Conservation (phyloP, 30 jellyfish, hydroid and myxozoan species). For the Turritopsis rubra region DNA sequence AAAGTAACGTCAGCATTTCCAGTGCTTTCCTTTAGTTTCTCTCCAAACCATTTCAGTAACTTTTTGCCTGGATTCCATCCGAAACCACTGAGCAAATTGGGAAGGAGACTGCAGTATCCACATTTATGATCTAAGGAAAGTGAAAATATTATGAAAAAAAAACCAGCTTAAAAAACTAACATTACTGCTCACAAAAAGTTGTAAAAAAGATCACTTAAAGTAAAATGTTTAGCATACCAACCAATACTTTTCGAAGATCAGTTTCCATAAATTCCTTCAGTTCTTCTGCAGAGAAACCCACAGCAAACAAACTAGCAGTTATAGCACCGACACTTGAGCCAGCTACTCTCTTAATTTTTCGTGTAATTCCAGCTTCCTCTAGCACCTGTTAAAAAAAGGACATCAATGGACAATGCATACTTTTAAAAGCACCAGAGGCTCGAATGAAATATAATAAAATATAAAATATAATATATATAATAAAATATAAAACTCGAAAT, state of each 20-base stretch:
- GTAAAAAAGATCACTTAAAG: neutral
- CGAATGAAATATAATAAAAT: too few species aligned
- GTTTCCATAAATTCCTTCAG: slow-evolving; percentile 69
- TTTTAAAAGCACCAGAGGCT: too few species aligned
- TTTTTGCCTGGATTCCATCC: slow-evolving; percentile 99
- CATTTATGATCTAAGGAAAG: slow-evolving; percentile 73
- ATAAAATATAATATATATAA: too few species aligned
- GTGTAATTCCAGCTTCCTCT: slow-evolving; percentile 91
- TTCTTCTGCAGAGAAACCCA: slow-evolving; percentile 84
- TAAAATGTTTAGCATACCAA: slow-evolving; percentile 53
- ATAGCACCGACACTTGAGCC: slow-evolving; percentile 99
- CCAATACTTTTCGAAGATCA: slow-evolving; percentile 73
- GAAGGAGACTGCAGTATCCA: slow-evolving; percentile 90
- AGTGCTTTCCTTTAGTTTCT: slow-evolving; percentile 78
- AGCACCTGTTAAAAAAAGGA: slow-evolving; percentile 56
- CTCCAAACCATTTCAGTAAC: slow-evolving; percentile 90
- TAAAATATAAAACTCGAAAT: too few species aligned
- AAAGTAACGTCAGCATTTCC: slow-evolving; percentile 92
- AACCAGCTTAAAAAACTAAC: neutral
- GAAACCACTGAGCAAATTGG: slow-evolving; percentile 80
- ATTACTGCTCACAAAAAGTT: neutral
- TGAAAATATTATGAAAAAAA: neutral
- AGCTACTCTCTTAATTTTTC: slow-evolving; percentile 67
- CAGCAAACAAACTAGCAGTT: slow-evolving; percentile 87
- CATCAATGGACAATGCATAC: too few species aligned